phyloP scores from a whole-genome alignment of 2,113 vertebrate species.

The Dasypus novemcinctus region DNA sequence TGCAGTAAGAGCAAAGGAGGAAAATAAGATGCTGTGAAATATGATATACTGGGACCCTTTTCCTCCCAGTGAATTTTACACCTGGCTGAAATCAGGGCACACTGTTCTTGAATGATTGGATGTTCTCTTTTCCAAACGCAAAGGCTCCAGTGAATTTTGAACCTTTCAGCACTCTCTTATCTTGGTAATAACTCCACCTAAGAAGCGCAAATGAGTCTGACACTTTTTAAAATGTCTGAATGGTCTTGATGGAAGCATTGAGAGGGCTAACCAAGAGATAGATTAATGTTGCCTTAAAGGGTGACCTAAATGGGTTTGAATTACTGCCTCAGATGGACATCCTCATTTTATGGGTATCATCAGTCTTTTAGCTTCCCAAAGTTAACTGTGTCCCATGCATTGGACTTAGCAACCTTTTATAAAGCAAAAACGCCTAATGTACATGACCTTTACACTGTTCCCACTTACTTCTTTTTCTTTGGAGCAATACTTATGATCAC shows the following conservation, averaged over 20 bases:
- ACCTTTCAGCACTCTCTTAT: neutral
- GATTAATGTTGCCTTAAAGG: neutral
- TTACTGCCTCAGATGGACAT: neutral
- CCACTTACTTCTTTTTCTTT: neutral
- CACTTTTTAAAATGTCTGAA: neutral
- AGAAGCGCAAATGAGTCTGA: constrained; percentile 33
- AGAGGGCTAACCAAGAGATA: neutral
- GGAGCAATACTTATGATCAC: neutral
- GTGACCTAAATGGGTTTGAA: neutral
- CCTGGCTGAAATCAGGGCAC: neutral
- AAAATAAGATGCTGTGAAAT: neutral
- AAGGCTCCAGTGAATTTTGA: neutral
- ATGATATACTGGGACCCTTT: neutral
- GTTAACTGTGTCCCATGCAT: neutral
- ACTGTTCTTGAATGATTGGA: neutral
- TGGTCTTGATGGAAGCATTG: neutral
- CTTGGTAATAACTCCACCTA: neutral
- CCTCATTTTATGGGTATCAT: neutral
- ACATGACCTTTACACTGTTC: neutral
- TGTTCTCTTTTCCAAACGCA: neutral
- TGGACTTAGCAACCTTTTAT: neutral
- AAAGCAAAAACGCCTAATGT: neutral
- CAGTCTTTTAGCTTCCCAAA: neutral
- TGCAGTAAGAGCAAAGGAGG: neutral
- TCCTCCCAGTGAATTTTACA: neutral